Base-by-base conservation (phyloP, 35 echinoderm and acorn worm genomes). In the Apostichopus californicus region DNA sequence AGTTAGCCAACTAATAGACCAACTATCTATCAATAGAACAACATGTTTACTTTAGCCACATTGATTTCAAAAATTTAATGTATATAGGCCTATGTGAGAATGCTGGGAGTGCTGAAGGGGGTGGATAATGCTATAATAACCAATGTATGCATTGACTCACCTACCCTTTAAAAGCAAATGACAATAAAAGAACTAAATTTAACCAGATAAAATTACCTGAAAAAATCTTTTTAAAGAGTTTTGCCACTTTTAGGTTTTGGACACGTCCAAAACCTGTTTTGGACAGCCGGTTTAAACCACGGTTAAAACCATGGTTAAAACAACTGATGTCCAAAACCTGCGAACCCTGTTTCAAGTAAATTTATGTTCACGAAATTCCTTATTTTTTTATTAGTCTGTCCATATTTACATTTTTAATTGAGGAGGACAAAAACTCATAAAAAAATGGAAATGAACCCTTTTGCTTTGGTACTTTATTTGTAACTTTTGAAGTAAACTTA, bases 201-300 rank as follows among this genome's bases (percentile, higher is more conserved):
- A n/a, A 66, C 34, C 34, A 46, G 2, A 46, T 2, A 46, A 46
- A 46, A 46, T 46, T 46, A 46, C 2, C 34, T 46, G 2, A 46
- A 46, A 46, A 46, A 3, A 46, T 46, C 34, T 46, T 46, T 46
- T 46, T 18, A 87, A 61, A 10, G 2, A 14, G 9, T 87, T 87
- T 87, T 59, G 55, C 82, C 82, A 57, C 82, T 86, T 0, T 5
- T 3, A 86, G 82, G 84, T 59, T 87, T 87, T 59, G 18, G 55
- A 87, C 17, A 10, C n/a, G 84, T 87, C 84, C 53, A 87, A 87
- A 58, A 59, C 84, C 84, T 87, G 60, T 87, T 87, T 87, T 87
- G 84, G 84, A 87, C 84, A 63, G 84, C 84, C 56, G 23, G 84
- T 87, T 87, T 66, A 87, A 87, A 87, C 84, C 56, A 57, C 84